Evolutionary conservation across 1,140 invertebrate genomes (phyloP).

Genomic region (Anastrepha ludens): DNA sequence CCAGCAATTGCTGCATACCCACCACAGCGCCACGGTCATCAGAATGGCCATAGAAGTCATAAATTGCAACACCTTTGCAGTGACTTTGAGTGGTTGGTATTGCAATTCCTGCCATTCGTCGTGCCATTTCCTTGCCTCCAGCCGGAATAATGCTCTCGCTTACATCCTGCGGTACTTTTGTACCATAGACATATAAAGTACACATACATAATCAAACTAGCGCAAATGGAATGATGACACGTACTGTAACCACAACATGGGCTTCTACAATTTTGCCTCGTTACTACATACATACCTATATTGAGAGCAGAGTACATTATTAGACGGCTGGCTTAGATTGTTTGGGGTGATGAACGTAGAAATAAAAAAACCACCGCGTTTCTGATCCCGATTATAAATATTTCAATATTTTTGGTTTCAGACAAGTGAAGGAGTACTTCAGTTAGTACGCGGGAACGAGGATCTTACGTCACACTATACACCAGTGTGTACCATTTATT

Average conservation of each 20-base stretch:
- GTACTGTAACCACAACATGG: conserved; percentile 7
- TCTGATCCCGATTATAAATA: background rate
- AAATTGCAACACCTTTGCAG: conserved; percentile 31
- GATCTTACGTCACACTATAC: too few species aligned
- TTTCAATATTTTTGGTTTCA: background rate
- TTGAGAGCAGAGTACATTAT: background rate
- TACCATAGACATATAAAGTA: background rate
- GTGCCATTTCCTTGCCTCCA: conserved; percentile 3
- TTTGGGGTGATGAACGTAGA: too few species aligned
- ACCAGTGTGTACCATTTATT: too few species aligned
- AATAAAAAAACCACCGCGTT: too few species aligned
- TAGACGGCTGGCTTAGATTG: background rate
- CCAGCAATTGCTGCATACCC: conserved; percentile 15
- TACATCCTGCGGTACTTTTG: conserved; percentile 32
- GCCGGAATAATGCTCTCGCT: background rate
- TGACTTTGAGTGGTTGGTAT: background rate
- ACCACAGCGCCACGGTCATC: conserved; percentile 10
- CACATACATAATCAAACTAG: background rate
- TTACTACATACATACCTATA: background rate
- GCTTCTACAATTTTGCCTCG: conserved; percentile 29
- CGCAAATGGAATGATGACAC: conserved; percentile 29
- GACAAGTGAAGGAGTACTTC: too few species aligned
- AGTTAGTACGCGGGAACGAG: too few species aligned
- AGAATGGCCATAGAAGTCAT: conserved; percentile 21
- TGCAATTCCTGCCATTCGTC: background rate